These are phyloP conservation scores for Nemopilema nomurai DNA, from an alignment of 30 jellyfish, hydroid and myxozoan genomes.

Conservation along the genomic window DNA sequence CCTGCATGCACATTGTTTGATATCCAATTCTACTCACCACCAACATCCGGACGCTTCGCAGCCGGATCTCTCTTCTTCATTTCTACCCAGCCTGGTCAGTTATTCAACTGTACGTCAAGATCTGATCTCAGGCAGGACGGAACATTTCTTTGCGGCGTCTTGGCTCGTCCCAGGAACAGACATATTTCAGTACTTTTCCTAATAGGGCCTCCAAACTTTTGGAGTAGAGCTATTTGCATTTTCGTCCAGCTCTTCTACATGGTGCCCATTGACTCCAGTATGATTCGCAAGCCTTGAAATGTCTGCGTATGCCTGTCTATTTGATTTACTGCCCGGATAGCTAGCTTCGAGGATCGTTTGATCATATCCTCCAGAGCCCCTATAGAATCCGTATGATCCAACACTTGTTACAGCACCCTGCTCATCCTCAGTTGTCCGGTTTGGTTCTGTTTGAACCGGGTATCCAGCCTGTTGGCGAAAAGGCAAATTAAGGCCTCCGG, in stretches of 20 bases:
- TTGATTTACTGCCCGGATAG: slow-evolving; percentile 32
- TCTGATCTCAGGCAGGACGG: background rate
- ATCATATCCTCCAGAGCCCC: slow-evolving; percentile 76
- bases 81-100: background rate
- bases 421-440: slow-evolving; percentile 71
- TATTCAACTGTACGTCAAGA: background rate
- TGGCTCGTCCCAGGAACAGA: slow-evolving; percentile 4
- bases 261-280: slow-evolving; percentile 84
- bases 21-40: slow-evolving; percentile 41
- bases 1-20: slow-evolving; percentile 20
- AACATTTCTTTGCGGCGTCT: background rate
- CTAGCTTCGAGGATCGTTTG: slow-evolving; percentile 54
- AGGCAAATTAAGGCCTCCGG: slow-evolving; percentile 93
- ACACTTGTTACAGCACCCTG: slow-evolving; percentile 62
- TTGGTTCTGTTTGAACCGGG: slow-evolving; percentile 66
- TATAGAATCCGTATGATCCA: slow-evolving; percentile 77
- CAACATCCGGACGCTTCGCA: slow-evolving; percentile 50
- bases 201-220: slow-evolving; percentile 99
- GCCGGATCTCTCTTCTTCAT: background rate
- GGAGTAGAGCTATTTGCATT: slow-evolving; percentile 91
- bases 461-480: slow-evolving; percentile 82
- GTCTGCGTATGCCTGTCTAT: slow-evolving; percentile 62
- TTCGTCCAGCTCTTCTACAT: slow-evolving; percentile 93
- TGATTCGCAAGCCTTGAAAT: slow-evolving; percentile 76
- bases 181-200: background rate